phyloP scores from a whole-genome alignment of 1,140 invertebrate genomes.

The Hycleus phaleratus region DNA sequence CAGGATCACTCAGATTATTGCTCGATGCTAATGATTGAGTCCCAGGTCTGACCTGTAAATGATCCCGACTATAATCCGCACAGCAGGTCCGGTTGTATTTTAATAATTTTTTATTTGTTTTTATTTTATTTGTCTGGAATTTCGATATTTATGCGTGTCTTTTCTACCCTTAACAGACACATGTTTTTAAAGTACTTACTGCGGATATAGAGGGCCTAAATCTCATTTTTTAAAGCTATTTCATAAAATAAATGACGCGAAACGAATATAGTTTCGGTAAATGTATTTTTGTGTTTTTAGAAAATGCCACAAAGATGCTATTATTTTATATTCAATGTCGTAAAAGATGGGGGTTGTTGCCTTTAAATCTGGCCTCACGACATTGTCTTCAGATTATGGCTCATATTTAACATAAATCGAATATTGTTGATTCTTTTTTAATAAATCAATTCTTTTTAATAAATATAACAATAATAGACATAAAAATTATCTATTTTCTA shows the following conservation, averaged over 20 bases:
- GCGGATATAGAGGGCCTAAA: conserved; percentile 28
- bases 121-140: too few species aligned
- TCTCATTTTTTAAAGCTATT: conserved; percentile 36
- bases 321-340: conserved; percentile 31
- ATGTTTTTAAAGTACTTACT: conserved; percentile 27
- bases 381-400: conserved; percentile 15
- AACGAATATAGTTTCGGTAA: conserved; percentile 37
- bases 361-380: conserved; percentile 18
- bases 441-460: conserved; percentile 5
- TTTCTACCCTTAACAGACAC: conserved; percentile 23
- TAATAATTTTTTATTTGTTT: too few species aligned
- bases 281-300: conserved; percentile 36
- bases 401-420: conserved; percentile 12
- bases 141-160: conserved; percentile 25
- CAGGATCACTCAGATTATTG: conserved; percentile 15
- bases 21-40: conserved; percentile 11
- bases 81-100: too few species aligned
- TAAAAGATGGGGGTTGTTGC: conserved; percentile 21
- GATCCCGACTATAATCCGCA: neutral
- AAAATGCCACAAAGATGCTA: conserved; percentile 27
- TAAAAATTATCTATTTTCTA: neutral
- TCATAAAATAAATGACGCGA: conserved; percentile 38
- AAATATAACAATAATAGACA: neutral
- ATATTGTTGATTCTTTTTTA: conserved; percentile 1
- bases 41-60: conserved; percentile 5